Evolutionary conservation across 2,797 vertebrate species (phyloP).

Genomic region (Phrynocephalus guinanensis): DNA sequence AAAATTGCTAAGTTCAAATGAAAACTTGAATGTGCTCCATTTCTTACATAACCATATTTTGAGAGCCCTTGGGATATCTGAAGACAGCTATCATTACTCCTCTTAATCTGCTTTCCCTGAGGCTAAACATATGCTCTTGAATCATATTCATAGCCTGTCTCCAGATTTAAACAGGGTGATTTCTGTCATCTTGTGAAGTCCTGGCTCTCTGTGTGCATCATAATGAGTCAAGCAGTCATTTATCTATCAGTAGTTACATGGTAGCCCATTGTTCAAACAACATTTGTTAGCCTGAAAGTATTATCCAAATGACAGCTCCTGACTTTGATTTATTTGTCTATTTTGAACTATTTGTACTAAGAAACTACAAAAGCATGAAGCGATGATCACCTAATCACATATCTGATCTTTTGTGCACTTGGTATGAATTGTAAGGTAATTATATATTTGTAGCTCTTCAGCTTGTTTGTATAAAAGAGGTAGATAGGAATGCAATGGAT

Average conservation of each 20-base stretch:
- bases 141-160: background rate
- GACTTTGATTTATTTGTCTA: background rate
- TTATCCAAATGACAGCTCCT: slow-evolving; percentile 23
- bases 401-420: slow-evolving; percentile 6
- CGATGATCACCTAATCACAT: slow-evolving; percentile 38
- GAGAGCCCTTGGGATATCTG: too few species aligned
- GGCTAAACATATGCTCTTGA: background rate
- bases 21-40: too few species aligned
- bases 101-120: background rate
- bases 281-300: slow-evolving; percentile 13
- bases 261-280: slow-evolving; percentile 5
- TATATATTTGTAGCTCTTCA: slow-evolving; percentile 40
- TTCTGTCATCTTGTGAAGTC: background rate
- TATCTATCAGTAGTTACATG: background rate
- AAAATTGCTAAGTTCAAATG: too few species aligned
- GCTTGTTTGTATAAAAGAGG: slow-evolving; percentile 8
- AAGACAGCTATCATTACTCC: too few species aligned
- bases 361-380: background rate
- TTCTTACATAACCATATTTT: too few species aligned
- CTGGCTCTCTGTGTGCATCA: background rate
- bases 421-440: slow-evolving; percentile 35
- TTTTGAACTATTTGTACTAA: slow-evolving; percentile 10
- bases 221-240: background rate
- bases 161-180: background rate
- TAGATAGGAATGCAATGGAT: slow-evolving; percentile 27